Evolutionary conservation across 2,113 vertebrate species (phyloP).

Genomic region (Mormyrus iriodes): DNA sequence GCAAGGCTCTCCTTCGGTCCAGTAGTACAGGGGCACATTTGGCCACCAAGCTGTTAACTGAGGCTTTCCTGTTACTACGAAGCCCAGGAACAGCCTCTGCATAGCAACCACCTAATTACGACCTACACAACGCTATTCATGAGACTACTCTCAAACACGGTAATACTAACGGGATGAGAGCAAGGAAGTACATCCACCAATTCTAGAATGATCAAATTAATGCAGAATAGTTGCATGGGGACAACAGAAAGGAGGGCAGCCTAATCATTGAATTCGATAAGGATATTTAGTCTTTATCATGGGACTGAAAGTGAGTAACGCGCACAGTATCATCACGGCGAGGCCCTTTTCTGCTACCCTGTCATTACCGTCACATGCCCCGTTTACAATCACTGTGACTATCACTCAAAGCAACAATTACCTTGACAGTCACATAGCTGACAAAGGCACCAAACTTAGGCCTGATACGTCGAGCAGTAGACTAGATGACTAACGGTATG

Average conservation of each 20-base stretch:
- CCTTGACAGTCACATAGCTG: not conserved
- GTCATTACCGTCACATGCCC: not conserved
- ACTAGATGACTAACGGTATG: not conserved
- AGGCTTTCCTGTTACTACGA: conserved; percentile 16
- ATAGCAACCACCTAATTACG: conserved; percentile 28
- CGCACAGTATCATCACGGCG: not conserved
- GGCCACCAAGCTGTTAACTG: not conserved
- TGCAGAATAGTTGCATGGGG: not conserved
- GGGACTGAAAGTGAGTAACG: not conserved
- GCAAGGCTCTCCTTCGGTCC: not conserved
- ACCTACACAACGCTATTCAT: conserved; percentile 21
- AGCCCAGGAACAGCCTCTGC: conserved; percentile 8
- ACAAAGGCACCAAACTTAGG: not conserved
- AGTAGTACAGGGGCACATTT: not conserved
- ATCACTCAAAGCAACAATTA: not conserved
- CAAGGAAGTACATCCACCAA: not conserved
- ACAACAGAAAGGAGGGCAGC: not conserved
- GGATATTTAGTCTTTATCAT: conserved; percentile 4
- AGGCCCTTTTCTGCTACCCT: not conserved
- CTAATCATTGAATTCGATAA: not conserved
- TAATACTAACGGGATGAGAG: not conserved
- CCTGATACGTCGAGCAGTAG: not conserved
- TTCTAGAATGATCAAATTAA: not conserved
- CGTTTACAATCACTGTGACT: conserved; percentile 4
- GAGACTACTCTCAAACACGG: not conserved